These are phyloP conservation scores for Drosophila punjabiensis DNA, from an alignment of 1,140 invertebrate species.

Conservation along the genomic window DNA sequence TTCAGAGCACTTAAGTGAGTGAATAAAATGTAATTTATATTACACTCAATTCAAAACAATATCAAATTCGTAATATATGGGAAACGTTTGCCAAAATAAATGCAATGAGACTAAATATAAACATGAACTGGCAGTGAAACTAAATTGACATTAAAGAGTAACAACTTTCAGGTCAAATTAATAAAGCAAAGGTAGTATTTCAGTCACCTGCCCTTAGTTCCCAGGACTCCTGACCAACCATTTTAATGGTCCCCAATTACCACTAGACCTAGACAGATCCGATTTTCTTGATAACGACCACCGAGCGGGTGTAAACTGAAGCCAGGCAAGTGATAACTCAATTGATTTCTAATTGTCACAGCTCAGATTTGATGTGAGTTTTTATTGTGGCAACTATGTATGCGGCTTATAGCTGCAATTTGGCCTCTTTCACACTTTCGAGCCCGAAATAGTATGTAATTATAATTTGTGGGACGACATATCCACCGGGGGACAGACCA, in stretches of 20 bases:
- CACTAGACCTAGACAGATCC: neutral
- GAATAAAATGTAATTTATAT: neutral
- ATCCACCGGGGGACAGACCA: slow-evolving; percentile 16
- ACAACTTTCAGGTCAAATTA: neutral
- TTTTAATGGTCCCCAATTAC: slow-evolving; percentile 27
- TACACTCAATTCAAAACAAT: neutral
- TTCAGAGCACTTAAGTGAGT: neutral
- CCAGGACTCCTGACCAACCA: slow-evolving; percentile 7
- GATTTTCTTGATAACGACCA: neutral
- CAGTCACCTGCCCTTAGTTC: slow-evolving; percentile 16
- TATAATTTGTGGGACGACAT: slow-evolving; percentile 28
- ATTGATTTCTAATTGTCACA: slow-evolving; percentile 50
- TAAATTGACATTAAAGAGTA: no score
- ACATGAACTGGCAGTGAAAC: neutral
- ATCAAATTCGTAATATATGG: neutral
- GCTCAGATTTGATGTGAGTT: slow-evolving; percentile 14
- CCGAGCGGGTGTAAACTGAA: slow-evolving; percentile 30
- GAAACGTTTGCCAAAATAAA: neutral
- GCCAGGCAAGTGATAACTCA: slow-evolving; percentile 37
- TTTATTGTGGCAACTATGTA: neutral
- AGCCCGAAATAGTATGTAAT: slow-evolving; percentile 36
- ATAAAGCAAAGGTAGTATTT: neutral
- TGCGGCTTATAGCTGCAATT: neutral
- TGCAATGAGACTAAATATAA: neutral
- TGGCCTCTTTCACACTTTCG: slow-evolving; percentile 34